Percentiles rank a stretch among this genome's conserved stretches.
Conservation (phyloP, 2,888 invertebrate species). For the Diadegma fenestrale region DNA sequence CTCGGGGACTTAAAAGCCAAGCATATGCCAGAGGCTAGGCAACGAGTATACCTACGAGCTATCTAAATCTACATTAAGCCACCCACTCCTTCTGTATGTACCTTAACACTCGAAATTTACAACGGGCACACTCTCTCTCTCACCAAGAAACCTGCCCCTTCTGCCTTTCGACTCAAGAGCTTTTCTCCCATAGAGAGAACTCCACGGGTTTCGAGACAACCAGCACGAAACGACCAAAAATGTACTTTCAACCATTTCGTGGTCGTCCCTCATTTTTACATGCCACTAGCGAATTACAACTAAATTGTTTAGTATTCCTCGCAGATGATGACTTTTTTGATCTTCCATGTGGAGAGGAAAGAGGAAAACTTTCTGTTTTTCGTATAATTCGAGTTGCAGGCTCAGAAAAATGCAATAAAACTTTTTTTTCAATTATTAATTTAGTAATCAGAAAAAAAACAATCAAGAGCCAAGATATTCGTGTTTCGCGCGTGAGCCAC, state of each 20-base stretch:
- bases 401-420: not conserved
- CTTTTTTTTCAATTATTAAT: not conserved
- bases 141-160: conserved; percentile 56
- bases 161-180: conserved; percentile 40
- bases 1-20: conserved; percentile 80
- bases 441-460: not conserved
- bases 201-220: conserved; percentile 48
- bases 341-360: not conserved
- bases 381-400: not conserved
- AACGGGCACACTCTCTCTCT: conserved; percentile 65
- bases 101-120: conserved; percentile 77
- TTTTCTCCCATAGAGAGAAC: conserved; percentile 29
- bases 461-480: not conserved
- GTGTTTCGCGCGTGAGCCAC: not conserved
- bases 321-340: not conserved
- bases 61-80: conserved; percentile 82
- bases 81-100: conserved; percentile 72
- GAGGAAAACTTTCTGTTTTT: not conserved
- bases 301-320: not conserved
- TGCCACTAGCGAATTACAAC: not conserved
- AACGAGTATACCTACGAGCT: conserved; percentile 71
- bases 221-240: conserved; percentile 44
- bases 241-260: conserved; percentile 34
- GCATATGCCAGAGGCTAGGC: conserved; percentile 61
- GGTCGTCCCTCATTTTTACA: conserved; percentile 15